Base-by-base conservation (phyloP, 1,140 invertebrate species). In the Macrotrachela quadricornifera region DNA sequence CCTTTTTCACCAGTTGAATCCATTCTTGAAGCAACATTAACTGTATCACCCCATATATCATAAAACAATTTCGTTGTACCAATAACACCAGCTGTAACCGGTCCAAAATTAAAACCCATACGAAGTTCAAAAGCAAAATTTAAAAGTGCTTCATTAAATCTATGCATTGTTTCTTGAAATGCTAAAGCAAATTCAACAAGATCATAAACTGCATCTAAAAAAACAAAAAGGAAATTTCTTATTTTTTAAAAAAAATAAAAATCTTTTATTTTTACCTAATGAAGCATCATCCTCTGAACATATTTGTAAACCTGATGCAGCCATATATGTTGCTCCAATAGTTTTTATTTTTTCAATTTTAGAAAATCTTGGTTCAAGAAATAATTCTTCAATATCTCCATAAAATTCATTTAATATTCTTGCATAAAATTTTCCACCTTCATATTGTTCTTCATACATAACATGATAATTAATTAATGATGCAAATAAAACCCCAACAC, bases 41-140 rank as follows among this genome's bases (percentile, higher is more conserved):
- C 88, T 0, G 90, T 86, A 69, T 96, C 88, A 0, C 91, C 90
- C 91, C 91, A 96, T 50, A 96, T 94, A 66, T 95, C 91, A 59
- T 92, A 96, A 62, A 88, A 85, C 15, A 94, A 71, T 63, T 94
- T 95, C 0, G 83, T 84, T 0, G 87, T 92, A 0, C 90, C 90
- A 47, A 95, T 92, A 0, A 96, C 87, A 6, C 90, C 91, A 0
- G 86, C 85, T 0, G 85, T 90, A 0, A 92, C 84, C 59, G 91
- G 85, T 0, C 88, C 88, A 60, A 66, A 70, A 63, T 77, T 76
- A 57, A 67, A 74, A 15, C 76, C 75, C 55, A 77, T 71, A 43
- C 85, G 76, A n/a, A 94, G 64, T n/a, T 85, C 80, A 41, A 92
- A 76, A 66, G 86, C 80, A 49, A 92, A 76, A 68, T 88, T 85